Conservation (phyloP, 2,113 vertebrate genomes). For the Pygathrix nemaeus region DNA sequence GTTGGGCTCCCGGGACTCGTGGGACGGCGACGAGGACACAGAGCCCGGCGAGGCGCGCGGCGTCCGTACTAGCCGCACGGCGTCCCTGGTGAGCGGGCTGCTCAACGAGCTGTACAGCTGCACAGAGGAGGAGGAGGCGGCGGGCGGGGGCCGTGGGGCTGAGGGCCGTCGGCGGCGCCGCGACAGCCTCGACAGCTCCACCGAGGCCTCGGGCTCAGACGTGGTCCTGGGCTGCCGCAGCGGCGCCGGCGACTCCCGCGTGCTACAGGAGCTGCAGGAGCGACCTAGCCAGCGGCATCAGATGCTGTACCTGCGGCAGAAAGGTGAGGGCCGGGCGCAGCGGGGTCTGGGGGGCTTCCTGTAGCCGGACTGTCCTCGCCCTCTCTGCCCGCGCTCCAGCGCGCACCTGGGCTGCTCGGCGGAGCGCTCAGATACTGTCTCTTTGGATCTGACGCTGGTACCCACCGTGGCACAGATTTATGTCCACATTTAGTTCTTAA, state of each 20-base stretch:
- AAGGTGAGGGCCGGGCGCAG: slow-evolving; percentile 86
- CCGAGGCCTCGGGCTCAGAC: slow-evolving; percentile 92
- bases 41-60: not conserved
- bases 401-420: not conserved
- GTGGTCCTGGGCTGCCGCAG: slow-evolving; percentile 85
- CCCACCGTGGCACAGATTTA: not conserved
- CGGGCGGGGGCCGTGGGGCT: not conserved
- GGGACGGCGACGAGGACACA: slow-evolving; percentile 48
- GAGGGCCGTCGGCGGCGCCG: slow-evolving; percentile 63
- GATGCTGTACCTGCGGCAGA: slow-evolving; percentile 90
- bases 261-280: slow-evolving; percentile 88
- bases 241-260: slow-evolving; percentile 83
- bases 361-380: not conserved
- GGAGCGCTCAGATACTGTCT: fast-evolving
- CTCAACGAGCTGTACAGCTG: slow-evolving; percentile 95
- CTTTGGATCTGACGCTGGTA: not conserved
- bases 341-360: not conserved
- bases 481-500: not conserved
- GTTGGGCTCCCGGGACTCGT: not conserved
- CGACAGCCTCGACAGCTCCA: slow-evolving; percentile 93
- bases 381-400: not conserved
- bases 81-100: slow-evolving; percentile 93
- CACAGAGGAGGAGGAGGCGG: slow-evolving; percentile 67
- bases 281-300: slow-evolving; percentile 89
- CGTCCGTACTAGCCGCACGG: slow-evolving; percentile 78